Evolutionary conservation across 2,888 invertebrate genomes (phyloP).

Genomic region (Brachypalpus laphriformis): DNA sequence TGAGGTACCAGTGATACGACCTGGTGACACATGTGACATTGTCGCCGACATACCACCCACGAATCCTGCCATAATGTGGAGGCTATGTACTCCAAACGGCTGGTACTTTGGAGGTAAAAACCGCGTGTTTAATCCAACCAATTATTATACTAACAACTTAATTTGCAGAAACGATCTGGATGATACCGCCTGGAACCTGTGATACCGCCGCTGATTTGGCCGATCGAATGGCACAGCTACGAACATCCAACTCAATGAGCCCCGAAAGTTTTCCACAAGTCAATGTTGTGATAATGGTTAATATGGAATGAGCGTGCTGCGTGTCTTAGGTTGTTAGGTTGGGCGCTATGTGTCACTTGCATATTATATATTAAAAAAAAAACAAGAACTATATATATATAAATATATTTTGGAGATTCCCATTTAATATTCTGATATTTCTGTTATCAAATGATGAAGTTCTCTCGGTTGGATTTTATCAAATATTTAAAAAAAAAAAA

Average conservation of each 20-base stretch:
- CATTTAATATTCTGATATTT: slow-evolving; percentile 65
- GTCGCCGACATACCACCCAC: slow-evolving; percentile 88
- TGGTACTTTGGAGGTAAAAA: slow-evolving; percentile 94
- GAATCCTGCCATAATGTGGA: slow-evolving; percentile 94
- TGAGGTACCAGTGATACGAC: slow-evolving; percentile 86
- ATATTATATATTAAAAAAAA: slow-evolving; percentile 60
- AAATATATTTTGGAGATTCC: slow-evolving; percentile 67
- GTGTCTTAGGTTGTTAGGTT: slow-evolving; percentile 70
- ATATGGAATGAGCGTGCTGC: slow-evolving; percentile 79
- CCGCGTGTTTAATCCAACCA: background rate
- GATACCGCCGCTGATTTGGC: slow-evolving; percentile 80
- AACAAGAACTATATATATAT: slow-evolving; percentile 24
- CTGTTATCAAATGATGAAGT: slow-evolving; percentile 55
- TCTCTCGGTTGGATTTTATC: slow-evolving; percentile 26
- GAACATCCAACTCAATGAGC: slow-evolving; percentile 79
- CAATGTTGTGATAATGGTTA: slow-evolving; percentile 82
- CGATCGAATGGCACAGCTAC: slow-evolving; percentile 82
- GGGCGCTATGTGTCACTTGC: slow-evolving; percentile 73
- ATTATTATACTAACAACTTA: slow-evolving; percentile 28
- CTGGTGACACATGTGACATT: slow-evolving; percentile 90
- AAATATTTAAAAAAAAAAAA: slow-evolving; percentile 20
- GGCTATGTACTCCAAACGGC: slow-evolving; percentile 93
- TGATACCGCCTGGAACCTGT: slow-evolving; percentile 80
- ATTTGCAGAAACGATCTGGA: slow-evolving; percentile 84
- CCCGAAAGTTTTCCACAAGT: slow-evolving; percentile 82